Base-by-base conservation (phyloP, 2,888 invertebrate species). In the Aleiodes leptofemur region DNA sequence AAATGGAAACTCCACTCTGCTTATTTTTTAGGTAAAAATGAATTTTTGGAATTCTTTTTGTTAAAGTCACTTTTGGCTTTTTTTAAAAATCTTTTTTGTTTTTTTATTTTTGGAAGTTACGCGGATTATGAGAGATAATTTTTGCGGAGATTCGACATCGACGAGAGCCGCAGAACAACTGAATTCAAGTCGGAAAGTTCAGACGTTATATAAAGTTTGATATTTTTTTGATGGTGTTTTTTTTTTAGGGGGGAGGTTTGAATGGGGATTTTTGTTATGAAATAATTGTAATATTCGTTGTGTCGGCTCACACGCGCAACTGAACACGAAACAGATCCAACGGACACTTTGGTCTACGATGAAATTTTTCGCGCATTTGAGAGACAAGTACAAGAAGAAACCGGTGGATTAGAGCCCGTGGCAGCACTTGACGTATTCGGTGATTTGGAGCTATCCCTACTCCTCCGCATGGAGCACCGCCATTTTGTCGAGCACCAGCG, bases 81-180 rank as follows among this genome's bases (percentile, higher is more conserved):
- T 34, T 34, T 57, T 29, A 29, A 59, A 23, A 59, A 6, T 34
- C 55, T 23, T 43, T 70, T 38, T 69, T 56, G 56, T n/a, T 7
- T 38, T 48, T 31, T n/a, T 16, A 23, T 14, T 1, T 51, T 53
- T 43, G 6, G 9, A 55, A 56, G 34, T 64, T 13, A 16, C 13
- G 11, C 11, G 23, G 38, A 8, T 64, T 9, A 1, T 4, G 31
- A 48, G 11, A 16, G 8, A 1, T 66, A 16, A 48, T 66, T 9
- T 9, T 50, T n/a, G 11, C 38, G 23, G 55, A 16, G 66, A 73
- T 31, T 53, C 43, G 50, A 66, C 23, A 11, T n/a, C 53, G 38
- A 66, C 55, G 57, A 72, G 72, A 43, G 66, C 55, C 72, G 72
- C 16, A 34, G 72, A 23, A 43, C 66, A 66, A 72, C 72, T 72